A percentile compares a stretch with the other conserved stretches of the same genome.
These are phyloP conservation scores for Aphrophora alni DNA, from an alignment of 2,888 invertebrate species.

Conservation along the genomic window DNA sequence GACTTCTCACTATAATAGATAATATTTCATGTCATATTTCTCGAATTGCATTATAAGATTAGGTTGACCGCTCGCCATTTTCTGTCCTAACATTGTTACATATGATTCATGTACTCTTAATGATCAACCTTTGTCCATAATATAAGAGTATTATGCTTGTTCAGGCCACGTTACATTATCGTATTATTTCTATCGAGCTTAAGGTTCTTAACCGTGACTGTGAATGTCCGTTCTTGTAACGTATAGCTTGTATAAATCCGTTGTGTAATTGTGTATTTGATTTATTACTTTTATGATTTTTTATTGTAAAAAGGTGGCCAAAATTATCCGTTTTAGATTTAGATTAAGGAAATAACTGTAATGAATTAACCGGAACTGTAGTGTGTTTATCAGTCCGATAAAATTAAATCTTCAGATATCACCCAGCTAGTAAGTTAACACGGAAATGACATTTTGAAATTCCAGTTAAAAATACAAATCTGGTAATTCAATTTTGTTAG, in stretches of 20 bases:
- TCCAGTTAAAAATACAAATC: too few relatives aligned
- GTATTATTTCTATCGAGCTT: background rate
- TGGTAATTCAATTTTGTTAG: too few relatives aligned
- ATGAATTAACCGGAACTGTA: too few relatives aligned
- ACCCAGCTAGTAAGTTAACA: too few relatives aligned
- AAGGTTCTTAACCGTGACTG: too few relatives aligned
- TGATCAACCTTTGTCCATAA: background rate
- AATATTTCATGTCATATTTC: constrained; percentile 6
- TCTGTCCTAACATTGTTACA: background rate
- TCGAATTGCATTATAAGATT: background rate
- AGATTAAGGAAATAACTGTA: too few relatives aligned
- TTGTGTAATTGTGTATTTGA: background rate
- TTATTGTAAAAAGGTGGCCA: too few relatives aligned
- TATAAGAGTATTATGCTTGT: background rate
- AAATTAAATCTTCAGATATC: too few relatives aligned
- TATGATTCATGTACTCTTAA: background rate
- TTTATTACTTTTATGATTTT: background rate
- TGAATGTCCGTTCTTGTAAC: too few relatives aligned
- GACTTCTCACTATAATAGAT: background rate
- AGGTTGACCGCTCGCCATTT: background rate
- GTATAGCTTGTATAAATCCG: background rate
- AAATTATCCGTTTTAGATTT: too few relatives aligned
- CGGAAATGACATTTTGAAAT: too few relatives aligned
- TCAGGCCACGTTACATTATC: background rate
- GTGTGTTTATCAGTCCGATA: too few relatives aligned